These are phyloP conservation scores for Aepyceros melampus DNA, from an alignment of 2,113 vertebrate genomes.

Conservation along the genomic window DNA sequence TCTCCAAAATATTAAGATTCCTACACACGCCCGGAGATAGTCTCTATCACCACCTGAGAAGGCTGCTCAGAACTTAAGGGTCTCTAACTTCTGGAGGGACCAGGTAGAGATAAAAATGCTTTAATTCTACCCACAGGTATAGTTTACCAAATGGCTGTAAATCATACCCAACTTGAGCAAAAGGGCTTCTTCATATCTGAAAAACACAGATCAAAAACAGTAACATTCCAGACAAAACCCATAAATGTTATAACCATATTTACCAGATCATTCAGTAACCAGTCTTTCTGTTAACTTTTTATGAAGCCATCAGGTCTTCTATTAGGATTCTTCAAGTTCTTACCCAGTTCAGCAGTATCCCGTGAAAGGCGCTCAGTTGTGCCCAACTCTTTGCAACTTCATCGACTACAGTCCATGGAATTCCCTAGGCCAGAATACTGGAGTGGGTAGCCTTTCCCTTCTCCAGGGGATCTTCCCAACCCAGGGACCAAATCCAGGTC, in stretches of 20 bases:
- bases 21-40: not conserved
- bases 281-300: not conserved
- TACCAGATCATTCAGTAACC: not conserved
- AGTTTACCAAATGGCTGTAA: not conserved
- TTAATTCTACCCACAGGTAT: not conserved
- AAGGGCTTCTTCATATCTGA: not conserved
- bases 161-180: not conserved
- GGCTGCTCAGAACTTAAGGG: not conserved
- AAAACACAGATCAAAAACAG: not conserved
- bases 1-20: not conserved
- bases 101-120: not conserved
- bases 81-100: not conserved
- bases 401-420: not conserved
- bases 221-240: not conserved
- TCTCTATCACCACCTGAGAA: not conserved
- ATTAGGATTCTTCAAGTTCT: not conserved
- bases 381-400: not conserved
- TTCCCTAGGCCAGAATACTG: not conserved
- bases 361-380: not conserved
- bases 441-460: not conserved
- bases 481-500: fast-evolving
- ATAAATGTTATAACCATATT: not conserved
- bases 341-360: not conserved
- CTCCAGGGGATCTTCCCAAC: not conserved
- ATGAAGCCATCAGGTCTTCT: not conserved